Evolutionary conservation across 2,797 vertebrate genomes (phyloP).

Genomic region (Lacerta agilis): DNA sequence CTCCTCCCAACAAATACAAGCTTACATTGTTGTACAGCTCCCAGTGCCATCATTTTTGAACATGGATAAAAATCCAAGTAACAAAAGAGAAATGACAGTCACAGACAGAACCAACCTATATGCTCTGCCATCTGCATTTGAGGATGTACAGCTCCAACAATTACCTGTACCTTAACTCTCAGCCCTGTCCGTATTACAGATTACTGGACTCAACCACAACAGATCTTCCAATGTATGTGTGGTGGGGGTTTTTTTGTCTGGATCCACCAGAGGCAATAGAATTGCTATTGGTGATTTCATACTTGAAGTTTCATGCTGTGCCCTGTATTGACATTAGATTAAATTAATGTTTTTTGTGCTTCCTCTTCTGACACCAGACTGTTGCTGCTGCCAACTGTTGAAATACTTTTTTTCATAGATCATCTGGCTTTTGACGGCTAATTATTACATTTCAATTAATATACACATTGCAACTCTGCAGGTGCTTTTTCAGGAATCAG

Average conservation of each 20-base stretch:
- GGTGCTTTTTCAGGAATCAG: background rate
- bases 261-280: background rate
- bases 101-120: background rate
- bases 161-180: background rate
- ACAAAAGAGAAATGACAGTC: background rate
- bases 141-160: background rate
- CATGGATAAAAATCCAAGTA: background rate
- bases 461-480: background rate
- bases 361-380: background rate
- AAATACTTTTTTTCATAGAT: background rate
- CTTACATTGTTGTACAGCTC: background rate
- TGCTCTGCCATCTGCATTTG: background rate
- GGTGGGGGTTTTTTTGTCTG: background rate
- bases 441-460: background rate
- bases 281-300: background rate
- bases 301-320: background rate
- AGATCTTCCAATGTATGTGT: background rate
- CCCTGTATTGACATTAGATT: background rate
- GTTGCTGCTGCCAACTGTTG: background rate
- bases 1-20: background rate
- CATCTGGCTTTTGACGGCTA: background rate
- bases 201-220: too few relatives aligned
- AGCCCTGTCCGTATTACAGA: background rate
- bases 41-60: background rate
- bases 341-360: background rate